Evolutionary conservation across 2,888 invertebrate species (phyloP), one percentile per base, ranked within the genome.

Genomic region (Apamea sordens): DNA sequence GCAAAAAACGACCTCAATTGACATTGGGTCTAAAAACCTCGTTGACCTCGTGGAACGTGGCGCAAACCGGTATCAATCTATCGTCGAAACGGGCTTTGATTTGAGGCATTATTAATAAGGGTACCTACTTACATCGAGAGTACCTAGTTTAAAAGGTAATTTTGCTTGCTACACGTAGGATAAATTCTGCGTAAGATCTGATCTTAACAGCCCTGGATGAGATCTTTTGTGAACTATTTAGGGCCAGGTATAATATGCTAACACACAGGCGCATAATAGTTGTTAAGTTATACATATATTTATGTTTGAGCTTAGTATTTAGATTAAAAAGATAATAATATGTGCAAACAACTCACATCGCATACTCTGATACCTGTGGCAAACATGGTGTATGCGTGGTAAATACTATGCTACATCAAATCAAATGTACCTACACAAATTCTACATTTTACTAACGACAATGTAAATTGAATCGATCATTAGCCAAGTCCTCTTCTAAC

Each of bases 11-110:
- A 64, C 68, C 81, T 63, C 73, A 64, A 36, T 21, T 73, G 82
- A 82, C 82, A 82, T 82, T 82, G 86, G 44, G 32, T 50, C 61
- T 64, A 61, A 61, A 69, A 81, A 85, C 59, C 85, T 64, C 11
- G 73, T 53, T 50, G 69, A 73, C 86, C 73, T 85, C 59, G 68
- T n/a, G 21, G 50, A 53, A 41, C 64, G 59, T 28, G 59, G 56
- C 72, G 44, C 59, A 69, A 85, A 85, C 85, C 44, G 81, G 63
- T 85, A 72, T 61, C 18, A 80, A 79, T 32, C 2, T 72, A 68
- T 72, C 18, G 44, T 24, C 18, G 50, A 50, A 80, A 74, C 74
- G 0, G 28, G 28, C 41, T 64, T 61, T 69, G 4, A 7, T 18
- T 63, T 21, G 13, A 64, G 11, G 13, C 6, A 10, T 65, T 53